phyloP scores from a whole-genome alignment of 2,888 invertebrate genomes.

The Epistrophe eligans region DNA sequence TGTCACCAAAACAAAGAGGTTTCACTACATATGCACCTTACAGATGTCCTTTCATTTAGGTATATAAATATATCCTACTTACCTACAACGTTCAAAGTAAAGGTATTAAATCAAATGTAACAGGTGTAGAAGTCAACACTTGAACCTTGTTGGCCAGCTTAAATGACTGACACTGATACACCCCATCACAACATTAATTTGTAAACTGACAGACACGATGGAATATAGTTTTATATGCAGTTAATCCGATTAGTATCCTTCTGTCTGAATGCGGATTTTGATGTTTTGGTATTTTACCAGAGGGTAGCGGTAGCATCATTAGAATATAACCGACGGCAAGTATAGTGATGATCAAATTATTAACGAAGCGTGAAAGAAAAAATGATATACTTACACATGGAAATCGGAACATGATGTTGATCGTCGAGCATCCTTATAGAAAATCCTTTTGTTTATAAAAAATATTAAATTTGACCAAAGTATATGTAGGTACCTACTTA shows the following conservation, averaged over 20 bases:
- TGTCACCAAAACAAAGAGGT: constrained; percentile 66
- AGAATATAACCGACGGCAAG: constrained; percentile 65
- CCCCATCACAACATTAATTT: constrained; percentile 63
- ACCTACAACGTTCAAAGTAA: constrained; percentile 3
- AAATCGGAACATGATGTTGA: constrained; percentile 82
- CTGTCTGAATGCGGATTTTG: constrained; percentile 47
- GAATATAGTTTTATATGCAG: constrained; percentile 34
- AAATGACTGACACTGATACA: constrained; percentile 42
- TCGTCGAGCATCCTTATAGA: constrained; percentile 81
- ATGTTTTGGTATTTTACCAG: constrained; percentile 40
- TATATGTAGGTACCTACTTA: too few species aligned
- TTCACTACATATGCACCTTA: constrained; percentile 51
- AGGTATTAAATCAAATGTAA: constrained; percentile 62
- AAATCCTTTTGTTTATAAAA: constrained; percentile 7
- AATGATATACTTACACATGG: constrained; percentile 82
- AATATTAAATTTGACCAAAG: neutral
- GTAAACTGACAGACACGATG: constrained; percentile 50
- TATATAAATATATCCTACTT: neutral
- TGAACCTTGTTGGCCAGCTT: constrained; percentile 65
- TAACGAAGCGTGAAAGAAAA: neutral
- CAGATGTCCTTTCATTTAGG: constrained; percentile 25
- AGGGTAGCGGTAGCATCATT: constrained; percentile 51
- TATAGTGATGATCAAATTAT: constrained; percentile 14
- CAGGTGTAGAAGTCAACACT: constrained; percentile 73
- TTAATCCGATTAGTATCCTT: constrained; percentile 75